Evolutionary conservation across 1,140 invertebrate species (phyloP), one percentile per base, ranked within the genome.

Genomic region (Lucilia sericata): DNA sequence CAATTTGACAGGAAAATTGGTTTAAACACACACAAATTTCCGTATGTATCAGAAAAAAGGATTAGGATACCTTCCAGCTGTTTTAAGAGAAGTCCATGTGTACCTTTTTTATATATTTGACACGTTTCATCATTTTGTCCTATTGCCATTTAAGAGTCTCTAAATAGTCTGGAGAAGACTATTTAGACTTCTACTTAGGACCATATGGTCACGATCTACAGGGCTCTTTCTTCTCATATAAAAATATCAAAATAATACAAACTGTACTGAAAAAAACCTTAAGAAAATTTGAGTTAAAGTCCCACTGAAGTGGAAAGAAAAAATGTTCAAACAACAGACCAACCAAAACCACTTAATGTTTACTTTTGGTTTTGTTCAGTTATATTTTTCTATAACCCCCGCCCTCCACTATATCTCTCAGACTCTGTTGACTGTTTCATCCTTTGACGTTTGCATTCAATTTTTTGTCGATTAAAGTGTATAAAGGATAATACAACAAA

Each of bases 401-500:
- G 0, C 17, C 14, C 14, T 60, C 2, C 14, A 0, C 13, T 60
- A 3, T 30, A 3, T 30, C 25, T 30, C 25, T 30, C 25, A 30
- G 25, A 30, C 17, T 60, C 51, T 60, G 5, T 0, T 30, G 3
- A 60, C 55, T 60, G 14, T 17, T 17, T 60, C 0, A 7, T 17
- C 13, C 55, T 60, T 60, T 60, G 42, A 60, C 55, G n/a, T 60
- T 60, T 14, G 14, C 17, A 7, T 1, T 12, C 2, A 14, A n/a
- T 12, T 60, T 60, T 60, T 60, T 60, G 65, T 70, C 25, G 25
- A 30, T 25, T 70, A 21, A 60, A 12, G 65, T 70, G 55, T 70
- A 19, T 25, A 70, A 70, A 70, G 65, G 65, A 70, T 70, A 25
- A 70, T 70, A 21, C n/a, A 70, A 70, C 65, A 70, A 70, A 70